Percentiles rank a stretch among this genome's conserved stretches.
Evolutionary conservation across 2,888 invertebrate genomes (phyloP).

Genomic region (Acleris holmiana): DNA sequence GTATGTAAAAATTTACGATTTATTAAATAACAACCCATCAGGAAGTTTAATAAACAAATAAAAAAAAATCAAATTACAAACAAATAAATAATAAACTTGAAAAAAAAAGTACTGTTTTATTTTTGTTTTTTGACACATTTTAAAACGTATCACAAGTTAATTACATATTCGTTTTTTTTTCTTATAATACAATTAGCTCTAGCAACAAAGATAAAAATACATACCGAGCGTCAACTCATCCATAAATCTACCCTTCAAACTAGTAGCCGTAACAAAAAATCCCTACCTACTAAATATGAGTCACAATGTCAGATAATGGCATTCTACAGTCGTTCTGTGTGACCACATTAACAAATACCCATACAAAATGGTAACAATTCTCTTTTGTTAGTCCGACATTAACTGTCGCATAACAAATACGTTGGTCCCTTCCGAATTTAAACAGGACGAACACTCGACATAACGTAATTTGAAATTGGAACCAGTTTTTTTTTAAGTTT

Average conservation of each 20-base stretch:
- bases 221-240: neutral
- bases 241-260: conserved; percentile 13
- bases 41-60: too few relatives aligned
- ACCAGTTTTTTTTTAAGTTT: neutral
- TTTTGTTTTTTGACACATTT: too few relatives aligned
- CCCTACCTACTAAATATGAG: conserved; percentile 45
- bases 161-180: too few relatives aligned
- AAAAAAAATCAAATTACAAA: too few relatives aligned
- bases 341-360: conserved; percentile 70
- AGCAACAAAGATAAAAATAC: too few relatives aligned
- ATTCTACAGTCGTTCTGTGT: conserved; percentile 68
- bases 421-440: conserved; percentile 41
- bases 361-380: conserved; percentile 80
- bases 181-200: too few relatives aligned
- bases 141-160: too few relatives aligned
- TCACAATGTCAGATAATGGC: conserved; percentile 72
- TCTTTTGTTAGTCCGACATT: conserved; percentile 73
- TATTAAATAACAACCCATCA: too few relatives aligned
- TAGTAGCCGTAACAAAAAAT: conserved; percentile 22
- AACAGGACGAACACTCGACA: neutral
- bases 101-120: too few relatives aligned
- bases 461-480: neutral
- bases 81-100: too few relatives aligned
- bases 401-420: conserved; percentile 64
- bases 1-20: too few relatives aligned